Percentiles rank a stretch among this genome's conserved stretches.
Evolutionary conservation across 1,140 invertebrate genomes (phyloP).

Genomic region (Drosophila insularis): DNA sequence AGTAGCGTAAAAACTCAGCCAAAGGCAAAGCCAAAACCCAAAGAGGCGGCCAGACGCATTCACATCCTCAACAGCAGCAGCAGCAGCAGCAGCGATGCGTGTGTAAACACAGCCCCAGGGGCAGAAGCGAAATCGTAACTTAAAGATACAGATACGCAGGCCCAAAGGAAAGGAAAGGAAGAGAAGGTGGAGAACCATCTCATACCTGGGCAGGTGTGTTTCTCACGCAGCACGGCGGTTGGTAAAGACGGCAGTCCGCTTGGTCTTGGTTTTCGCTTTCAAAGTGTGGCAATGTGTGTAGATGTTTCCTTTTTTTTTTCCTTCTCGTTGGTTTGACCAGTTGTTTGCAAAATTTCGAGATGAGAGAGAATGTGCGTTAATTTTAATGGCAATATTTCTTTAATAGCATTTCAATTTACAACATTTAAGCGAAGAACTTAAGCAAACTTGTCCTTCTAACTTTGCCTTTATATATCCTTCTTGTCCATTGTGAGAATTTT

Average conservation of each 20-base stretch:
- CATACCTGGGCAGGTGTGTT: constrained; percentile 61
- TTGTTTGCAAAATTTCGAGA: background rate
- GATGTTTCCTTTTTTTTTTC: constrained; percentile 16
- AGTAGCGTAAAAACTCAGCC: constrained; percentile 31
- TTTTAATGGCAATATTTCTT: too few species aligned
- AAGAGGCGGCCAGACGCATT: constrained; percentile 9
- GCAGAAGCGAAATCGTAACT: constrained; percentile 43
- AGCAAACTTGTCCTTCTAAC: too few species aligned
- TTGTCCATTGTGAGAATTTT: too few species aligned
- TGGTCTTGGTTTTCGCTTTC: constrained; percentile 35
- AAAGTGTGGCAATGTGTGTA: constrained; percentile 58
- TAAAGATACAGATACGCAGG: constrained; percentile 51
- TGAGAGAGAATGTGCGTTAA: background rate
- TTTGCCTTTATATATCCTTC: too few species aligned
- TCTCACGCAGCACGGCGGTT: constrained; percentile 64
- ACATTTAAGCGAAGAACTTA: too few species aligned
- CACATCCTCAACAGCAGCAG: constrained; percentile 21
- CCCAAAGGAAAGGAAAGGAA: background rate
- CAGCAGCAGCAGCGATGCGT: constrained; percentile 52
- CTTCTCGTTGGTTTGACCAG: background rate
- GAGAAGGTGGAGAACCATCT: constrained; percentile 1
- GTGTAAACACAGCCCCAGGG: constrained; percentile 51
- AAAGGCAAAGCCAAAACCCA: constrained; percentile 30
- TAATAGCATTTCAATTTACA: too few species aligned
- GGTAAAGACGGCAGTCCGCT: background rate